Base-by-base conservation (phyloP, 2,888 invertebrate species). In the Yponomeuta cagnagella region DNA sequence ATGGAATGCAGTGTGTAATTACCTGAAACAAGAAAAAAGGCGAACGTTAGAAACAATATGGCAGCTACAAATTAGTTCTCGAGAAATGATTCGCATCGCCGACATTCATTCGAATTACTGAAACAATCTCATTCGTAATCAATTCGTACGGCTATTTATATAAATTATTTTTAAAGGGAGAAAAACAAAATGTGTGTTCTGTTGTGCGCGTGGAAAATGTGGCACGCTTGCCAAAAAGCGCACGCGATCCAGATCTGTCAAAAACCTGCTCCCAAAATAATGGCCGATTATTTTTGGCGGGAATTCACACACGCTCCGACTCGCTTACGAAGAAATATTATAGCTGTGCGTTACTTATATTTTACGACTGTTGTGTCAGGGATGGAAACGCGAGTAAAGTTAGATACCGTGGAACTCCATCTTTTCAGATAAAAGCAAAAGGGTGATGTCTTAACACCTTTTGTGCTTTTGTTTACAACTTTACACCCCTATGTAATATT, bases 171-270 rank as follows among this genome's bases (percentile, higher is more conserved):
- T 64, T 31, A 23, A 64, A 15, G 15, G 15, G 15, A 58, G 15
- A 64, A 64, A 23, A n/a, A 64, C 23, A 64, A 64, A 23, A 15
- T 15, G 52, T 15, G 52, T 15, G 15, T 43, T 43, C 8, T 43
- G 43, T 43, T 8, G 52, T 58, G 52, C 2, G 5, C 52, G 52
- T 15, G 15, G 15, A 72, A 75, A 63, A 72, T 68, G 68, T 68
- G 68, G 72, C 58, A 65, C 70, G 70, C 64, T 70, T 86, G 86
- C 84, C 87, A 87, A 84, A 81, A 77, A 71, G 43, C 48, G 63
- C 77, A 75, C 79, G 79, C 85, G 89, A 77, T 87, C 89, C 86
- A 86, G 81, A 83, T 89, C 85, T 89, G 88, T 89, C 89, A 89
- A 88, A 86, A 77, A 80, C 75, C 79, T 80, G 69, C 68, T 78